A percentile compares a stretch with the other conserved stretches of the same genome.
phyloP scores from a whole-genome alignment of 1,140 invertebrate species.

The Rhyacophila brunnea region DNA sequence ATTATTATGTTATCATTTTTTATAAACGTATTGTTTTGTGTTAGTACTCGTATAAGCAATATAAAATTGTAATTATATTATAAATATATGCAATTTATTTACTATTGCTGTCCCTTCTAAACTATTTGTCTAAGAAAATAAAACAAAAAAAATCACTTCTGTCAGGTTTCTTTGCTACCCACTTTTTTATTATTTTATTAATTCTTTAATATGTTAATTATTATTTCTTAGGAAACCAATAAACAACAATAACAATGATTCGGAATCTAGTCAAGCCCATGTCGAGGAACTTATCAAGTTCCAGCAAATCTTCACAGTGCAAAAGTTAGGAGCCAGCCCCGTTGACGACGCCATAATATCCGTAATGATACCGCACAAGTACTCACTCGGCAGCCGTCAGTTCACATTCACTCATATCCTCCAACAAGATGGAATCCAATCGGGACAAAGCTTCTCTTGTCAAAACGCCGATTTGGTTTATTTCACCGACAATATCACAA shows the following conservation, averaged over 20 bases:
- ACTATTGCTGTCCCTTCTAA: no score
- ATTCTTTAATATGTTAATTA: no score
- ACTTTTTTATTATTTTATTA: no score
- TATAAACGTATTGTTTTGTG: no score
- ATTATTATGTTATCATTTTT: no score
- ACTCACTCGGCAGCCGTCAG: constrained; percentile 16
- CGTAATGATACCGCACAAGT: constrained; percentile 40
- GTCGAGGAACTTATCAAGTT: constrained; percentile 10
- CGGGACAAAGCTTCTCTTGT: constrained; percentile 39
- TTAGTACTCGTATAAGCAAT: no score
- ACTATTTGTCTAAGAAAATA: no score
- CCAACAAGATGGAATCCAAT: constrained; percentile 33
- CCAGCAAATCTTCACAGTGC: constrained; percentile 41
- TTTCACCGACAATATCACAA: background rate
- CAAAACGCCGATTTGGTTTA: background rate
- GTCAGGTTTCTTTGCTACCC: no score
- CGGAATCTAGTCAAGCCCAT: constrained; percentile 7
- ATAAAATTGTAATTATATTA: no score
- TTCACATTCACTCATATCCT: constrained; percentile 40
- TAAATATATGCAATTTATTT: no score
- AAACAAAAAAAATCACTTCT: no score
- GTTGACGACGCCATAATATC: constrained; percentile 39
- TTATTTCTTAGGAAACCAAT: constrained; percentile 40
- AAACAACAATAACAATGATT: constrained; percentile 40
- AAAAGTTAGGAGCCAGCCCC: constrained; percentile 47